A percentile compares a stretch with the other conserved stretches of the same genome.
phyloP scores from a whole-genome alignment of 2,888 invertebrate genomes.

The Drosophila paranaensis region DNA sequence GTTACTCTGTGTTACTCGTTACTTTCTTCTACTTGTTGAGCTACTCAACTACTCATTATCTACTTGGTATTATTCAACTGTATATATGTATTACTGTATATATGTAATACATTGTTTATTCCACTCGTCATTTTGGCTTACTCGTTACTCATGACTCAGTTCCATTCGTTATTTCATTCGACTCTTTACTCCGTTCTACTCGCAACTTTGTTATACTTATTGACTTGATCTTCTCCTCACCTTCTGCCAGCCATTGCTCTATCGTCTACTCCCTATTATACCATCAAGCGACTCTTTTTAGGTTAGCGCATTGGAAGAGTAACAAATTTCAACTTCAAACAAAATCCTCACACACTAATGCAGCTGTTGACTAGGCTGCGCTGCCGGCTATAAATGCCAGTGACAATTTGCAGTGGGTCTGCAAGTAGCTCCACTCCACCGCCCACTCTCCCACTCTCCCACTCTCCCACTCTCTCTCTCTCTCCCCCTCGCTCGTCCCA shows the following conservation, averaged over 20 bases:
- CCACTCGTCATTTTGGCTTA: background rate
- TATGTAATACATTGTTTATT: no score
- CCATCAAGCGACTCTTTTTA: background rate
- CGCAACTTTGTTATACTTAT: background rate
- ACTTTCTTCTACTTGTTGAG: no score
- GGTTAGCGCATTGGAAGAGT: slow-evolving; percentile 20
- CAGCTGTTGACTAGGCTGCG: slow-evolving; percentile 43
- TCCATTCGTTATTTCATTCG: no score
- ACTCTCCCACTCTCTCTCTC: background rate
- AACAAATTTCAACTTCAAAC: slow-evolving; percentile 37
- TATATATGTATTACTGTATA: no score
- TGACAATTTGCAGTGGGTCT: slow-evolving; percentile 70
- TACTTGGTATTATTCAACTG: no score
- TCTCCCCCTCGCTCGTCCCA: background rate
- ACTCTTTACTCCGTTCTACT: background rate
- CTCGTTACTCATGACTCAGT: background rate
- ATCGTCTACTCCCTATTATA: background rate
- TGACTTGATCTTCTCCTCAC: background rate
- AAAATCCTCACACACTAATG: slow-evolving; percentile 29
- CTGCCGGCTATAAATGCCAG: slow-evolving; percentile 70
- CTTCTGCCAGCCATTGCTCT: background rate
- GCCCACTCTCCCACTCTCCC: background rate
- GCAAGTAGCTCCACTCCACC: slow-evolving; percentile 30
- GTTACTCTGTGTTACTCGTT: no score
- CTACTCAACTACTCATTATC: no score